Percentiles rank a stretch among this genome's conserved stretches.
These are phyloP conservation scores for Cardiocondyla obscurior DNA, from an alignment of 1,140 invertebrate genomes.

Conservation along the genomic window DNA sequence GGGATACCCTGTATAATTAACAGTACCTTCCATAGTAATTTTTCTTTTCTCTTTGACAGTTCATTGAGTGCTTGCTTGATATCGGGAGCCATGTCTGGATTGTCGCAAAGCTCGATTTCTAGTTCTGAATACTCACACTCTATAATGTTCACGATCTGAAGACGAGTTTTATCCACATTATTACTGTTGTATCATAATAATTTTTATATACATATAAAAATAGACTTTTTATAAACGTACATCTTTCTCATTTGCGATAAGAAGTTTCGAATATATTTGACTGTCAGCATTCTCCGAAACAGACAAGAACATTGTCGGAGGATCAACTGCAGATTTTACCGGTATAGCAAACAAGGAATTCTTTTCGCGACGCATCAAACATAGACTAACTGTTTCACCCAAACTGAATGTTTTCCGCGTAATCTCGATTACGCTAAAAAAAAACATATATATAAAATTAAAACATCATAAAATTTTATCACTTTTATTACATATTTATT, in stretches of 20 bases:
- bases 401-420: constrained; percentile 86
- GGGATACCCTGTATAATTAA: too few relatives aligned
- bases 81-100: constrained; percentile 88
- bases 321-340: constrained; percentile 75
- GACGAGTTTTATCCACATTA: not conserved
- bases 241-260: constrained; percentile 88
- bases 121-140: constrained; percentile 90
- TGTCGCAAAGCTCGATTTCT: constrained; percentile 86
- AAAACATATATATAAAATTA: constrained; percentile 54
- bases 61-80: constrained; percentile 91
- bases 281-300: constrained; percentile 82
- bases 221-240: constrained; percentile 77
- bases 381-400: constrained; percentile 90
- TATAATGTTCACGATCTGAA: constrained; percentile 87
- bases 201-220: not conserved
- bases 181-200: not conserved
- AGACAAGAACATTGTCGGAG: constrained; percentile 78
- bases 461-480: not conserved
- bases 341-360: constrained; percentile 91
- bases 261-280: constrained; percentile 89
- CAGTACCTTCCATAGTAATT: constrained; percentile 60
- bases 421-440: constrained; percentile 85
- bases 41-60: constrained; percentile 83
- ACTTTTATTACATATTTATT: not conserved
- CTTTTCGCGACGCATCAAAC: constrained; percentile 93